A percentile compares a stretch with the other conserved stretches of the same genome.
Conservation (phyloP, 1,140 invertebrate species). For the Zaprionus nigranus region DNA sequence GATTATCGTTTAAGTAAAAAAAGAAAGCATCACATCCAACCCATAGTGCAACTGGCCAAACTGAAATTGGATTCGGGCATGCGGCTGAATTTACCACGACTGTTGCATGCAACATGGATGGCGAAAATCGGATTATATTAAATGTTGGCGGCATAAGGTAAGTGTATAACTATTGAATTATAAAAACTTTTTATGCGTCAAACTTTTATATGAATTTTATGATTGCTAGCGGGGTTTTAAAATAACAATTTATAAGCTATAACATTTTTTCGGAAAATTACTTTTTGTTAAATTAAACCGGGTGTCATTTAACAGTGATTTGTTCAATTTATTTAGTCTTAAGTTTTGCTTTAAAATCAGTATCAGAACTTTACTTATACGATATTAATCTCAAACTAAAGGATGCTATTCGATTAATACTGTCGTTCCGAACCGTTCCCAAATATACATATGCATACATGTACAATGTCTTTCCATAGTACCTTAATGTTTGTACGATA, state of each 20-base stretch:
- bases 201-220: not conserved
- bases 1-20: conserved; percentile 7
- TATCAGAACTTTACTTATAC: no score
- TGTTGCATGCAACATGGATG: conserved; percentile 89
- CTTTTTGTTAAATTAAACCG: not conserved
- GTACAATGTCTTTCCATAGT: not conserved
- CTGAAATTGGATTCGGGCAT: conserved; percentile 60
- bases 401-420: no score
- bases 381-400: no score
- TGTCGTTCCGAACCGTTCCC: no score
- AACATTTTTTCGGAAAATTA: not conserved
- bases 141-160: conserved; percentile 96
- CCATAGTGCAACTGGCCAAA: conserved; percentile 7
- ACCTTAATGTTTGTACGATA: not conserved
- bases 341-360: not conserved
- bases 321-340: no score
- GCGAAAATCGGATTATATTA: conserved; percentile 97
- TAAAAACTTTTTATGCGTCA: not conserved
- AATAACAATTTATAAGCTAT: not conserved
- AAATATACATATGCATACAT: not conserved
- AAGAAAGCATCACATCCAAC: not conserved
- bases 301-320: not conserved
- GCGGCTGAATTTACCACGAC: conserved; percentile 71
- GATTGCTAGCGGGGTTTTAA: no score
- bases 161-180: conserved; percentile 25